A percentile compares a stretch with the other conserved stretches of the same genome.
phyloP scores from a whole-genome alignment of 2,113 vertebrate species.

The Lepus timidus region DNA sequence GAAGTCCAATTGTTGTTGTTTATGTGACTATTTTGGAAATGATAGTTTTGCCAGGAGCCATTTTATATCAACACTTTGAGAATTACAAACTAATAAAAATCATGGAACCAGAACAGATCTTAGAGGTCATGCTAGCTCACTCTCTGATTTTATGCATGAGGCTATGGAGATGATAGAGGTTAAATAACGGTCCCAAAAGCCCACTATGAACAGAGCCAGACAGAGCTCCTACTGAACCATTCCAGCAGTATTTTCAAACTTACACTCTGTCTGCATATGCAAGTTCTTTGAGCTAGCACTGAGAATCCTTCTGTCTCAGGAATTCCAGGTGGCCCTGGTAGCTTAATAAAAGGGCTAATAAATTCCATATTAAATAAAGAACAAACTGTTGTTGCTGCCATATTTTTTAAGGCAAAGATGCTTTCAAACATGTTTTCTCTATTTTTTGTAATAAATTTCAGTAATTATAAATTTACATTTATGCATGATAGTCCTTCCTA shows the following conservation, averaged over 20 bases:
- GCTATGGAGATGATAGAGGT: background rate
- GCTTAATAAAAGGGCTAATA: conserved; percentile 4
- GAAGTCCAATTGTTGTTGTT: conserved; percentile 1
- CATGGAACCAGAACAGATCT: conserved; percentile 1
- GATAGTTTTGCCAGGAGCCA: background rate
- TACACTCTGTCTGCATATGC: background rate
- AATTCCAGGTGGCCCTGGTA: background rate
- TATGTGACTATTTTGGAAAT: conserved; percentile 38
- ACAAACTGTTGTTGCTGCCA: background rate
- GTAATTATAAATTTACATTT: conserved; percentile 21
- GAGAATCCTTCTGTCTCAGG: background rate
- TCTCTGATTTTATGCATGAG: background rate
- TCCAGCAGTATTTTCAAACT: background rate
- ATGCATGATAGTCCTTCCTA: background rate
- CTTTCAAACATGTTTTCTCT: conserved; percentile 9
- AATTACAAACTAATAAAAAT: conserved; percentile 53
- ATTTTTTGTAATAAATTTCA: conserved; percentile 2
- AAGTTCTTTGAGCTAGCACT: background rate
- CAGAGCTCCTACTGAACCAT: background rate
- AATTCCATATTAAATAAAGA: conserved; percentile 44
- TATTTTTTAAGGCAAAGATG: conserved; percentile 49
- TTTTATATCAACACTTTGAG: conserved; percentile 45
- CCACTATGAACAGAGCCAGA: background rate
- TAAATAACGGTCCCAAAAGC: background rate
- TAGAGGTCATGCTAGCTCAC: background rate